A percentile compares a stretch with the other conserved stretches of the same genome.
Conservation (phyloP, 2,797 vertebrate genomes). For the Gephyroberyx darwinii region DNA sequence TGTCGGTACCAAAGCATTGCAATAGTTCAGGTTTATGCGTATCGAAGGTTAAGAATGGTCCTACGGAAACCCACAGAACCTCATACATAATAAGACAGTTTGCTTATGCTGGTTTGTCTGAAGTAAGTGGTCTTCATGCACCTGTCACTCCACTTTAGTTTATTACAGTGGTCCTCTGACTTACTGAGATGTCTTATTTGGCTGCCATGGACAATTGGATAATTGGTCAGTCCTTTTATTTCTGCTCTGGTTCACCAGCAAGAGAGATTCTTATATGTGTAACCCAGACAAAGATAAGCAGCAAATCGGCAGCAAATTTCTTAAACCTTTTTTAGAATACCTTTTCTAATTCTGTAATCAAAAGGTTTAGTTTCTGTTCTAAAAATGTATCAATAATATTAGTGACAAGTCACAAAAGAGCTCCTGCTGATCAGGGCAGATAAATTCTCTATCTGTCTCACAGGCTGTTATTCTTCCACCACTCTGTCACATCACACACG, state of each 20-base stretch:
- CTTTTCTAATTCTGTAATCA: no score
- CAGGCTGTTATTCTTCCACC: slow-evolving; percentile 13
- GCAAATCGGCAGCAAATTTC: slow-evolving; percentile 13
- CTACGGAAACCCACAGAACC: neutral
- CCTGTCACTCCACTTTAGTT: slow-evolving; percentile 9
- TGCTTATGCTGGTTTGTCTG: slow-evolving; percentile 3
- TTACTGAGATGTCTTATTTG: slow-evolving; percentile 33
- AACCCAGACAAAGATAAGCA: no score
- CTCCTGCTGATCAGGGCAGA: slow-evolving; percentile 11
- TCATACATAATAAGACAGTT: neutral
- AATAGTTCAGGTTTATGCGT: neutral
- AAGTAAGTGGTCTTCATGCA: slow-evolving; percentile 5
- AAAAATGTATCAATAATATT: no score
- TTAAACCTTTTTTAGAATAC: slow-evolving; percentile 2
- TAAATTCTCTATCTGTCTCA: slow-evolving; percentile 20
- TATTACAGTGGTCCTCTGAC: neutral
- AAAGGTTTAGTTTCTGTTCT: no score
- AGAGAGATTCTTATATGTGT: neutral
- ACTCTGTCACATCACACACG: slow-evolving; percentile 18
- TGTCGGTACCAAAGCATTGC: neutral
- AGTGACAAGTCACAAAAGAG: neutral
- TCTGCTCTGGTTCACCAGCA: slow-evolving; percentile 21
- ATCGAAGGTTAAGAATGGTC: neutral
- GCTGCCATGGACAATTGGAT: slow-evolving; percentile 17
- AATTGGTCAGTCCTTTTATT: slow-evolving; percentile 32